These are phyloP conservation scores for Pitangus sulphuratus DNA, from an alignment of 2,797 vertebrate genomes.

Conservation along the genomic window DNA sequence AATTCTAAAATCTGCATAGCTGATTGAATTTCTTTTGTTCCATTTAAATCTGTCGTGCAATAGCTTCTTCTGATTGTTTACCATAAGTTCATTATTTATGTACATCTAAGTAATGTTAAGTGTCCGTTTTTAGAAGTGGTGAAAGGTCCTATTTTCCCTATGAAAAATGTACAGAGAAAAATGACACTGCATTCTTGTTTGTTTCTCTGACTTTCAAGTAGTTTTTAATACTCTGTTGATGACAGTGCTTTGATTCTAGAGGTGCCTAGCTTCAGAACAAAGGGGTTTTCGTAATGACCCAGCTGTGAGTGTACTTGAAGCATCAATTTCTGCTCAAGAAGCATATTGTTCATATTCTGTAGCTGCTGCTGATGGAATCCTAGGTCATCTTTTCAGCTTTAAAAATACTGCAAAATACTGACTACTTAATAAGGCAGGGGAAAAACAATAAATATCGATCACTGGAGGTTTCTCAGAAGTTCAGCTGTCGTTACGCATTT, in stretches of 20 bases:
- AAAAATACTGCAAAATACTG: not conserved
- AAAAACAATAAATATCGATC: not conserved
- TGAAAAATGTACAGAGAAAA: not conserved
- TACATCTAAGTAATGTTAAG: not conserved
- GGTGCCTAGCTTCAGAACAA: not conserved
- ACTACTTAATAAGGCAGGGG: not conserved
- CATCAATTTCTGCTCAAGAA: not conserved
- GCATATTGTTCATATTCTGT: not conserved
- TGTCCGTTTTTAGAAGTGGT: not conserved
- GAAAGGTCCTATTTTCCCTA: not conserved
- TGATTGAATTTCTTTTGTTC: not conserved
- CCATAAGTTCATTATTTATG: not conserved
- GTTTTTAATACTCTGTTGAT: not conserved
- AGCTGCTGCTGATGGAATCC: not conserved
- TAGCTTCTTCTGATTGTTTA: not conserved
- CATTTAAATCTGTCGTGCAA: not conserved
- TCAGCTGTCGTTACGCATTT: not conserved
- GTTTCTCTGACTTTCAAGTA: not conserved
- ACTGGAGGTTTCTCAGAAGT: not conserved
- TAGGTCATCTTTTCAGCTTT: not conserved
- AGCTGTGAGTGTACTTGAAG: not conserved
- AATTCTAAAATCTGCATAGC: not conserved
- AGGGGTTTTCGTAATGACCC: not conserved
- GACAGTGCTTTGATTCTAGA: not conserved
- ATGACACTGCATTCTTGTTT: not conserved